phyloP scores from a whole-genome alignment of 2,113 vertebrate species.

The Labrus mixtus region DNA sequence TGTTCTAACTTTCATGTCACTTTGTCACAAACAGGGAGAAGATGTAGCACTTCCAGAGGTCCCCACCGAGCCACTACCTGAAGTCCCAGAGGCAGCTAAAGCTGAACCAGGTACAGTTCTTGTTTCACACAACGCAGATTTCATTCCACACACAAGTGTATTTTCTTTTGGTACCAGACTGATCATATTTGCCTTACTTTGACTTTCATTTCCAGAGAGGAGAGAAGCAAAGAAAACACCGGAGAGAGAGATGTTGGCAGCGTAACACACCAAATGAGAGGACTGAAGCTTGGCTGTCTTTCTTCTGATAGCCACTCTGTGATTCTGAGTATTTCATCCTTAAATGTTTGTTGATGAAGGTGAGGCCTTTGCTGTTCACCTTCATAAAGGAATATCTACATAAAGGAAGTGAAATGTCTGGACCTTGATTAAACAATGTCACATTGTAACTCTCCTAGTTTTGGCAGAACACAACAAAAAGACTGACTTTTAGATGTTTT shows the following conservation, averaged over 20 bases:
- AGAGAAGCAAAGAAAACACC: slow-evolving; percentile 67
- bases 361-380: slow-evolving; percentile 12
- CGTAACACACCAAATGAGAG: slow-evolving; percentile 54
- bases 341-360: slow-evolving; percentile 16
- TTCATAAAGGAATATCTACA: slow-evolving; percentile 18
- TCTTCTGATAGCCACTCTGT: slow-evolving; percentile 15
- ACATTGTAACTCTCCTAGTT: slow-evolving; percentile 25
- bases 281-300: slow-evolving; percentile 12
- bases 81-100: slow-evolving; percentile 69
- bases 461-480: slow-evolving; percentile 1
- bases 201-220: slow-evolving; percentile 72
- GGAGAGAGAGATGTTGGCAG: slow-evolving; percentile 80
- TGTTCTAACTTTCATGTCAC: neutral
- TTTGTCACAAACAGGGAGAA: slow-evolving; percentile 77
- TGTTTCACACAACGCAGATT: neutral
- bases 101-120: slow-evolving; percentile 81
- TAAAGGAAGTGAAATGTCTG: slow-evolving; percentile 22
- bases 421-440: slow-evolving; percentile 25
- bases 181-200: slow-evolving; percentile 19
- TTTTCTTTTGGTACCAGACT: neutral
- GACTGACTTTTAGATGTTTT: slow-evolving; percentile 63
- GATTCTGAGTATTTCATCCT: slow-evolving; percentile 22
- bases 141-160: neutral
- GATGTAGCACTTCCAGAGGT: slow-evolving; percentile 90
- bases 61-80: slow-evolving; percentile 84